phyloP scores from a whole-genome alignment of 2,888 invertebrate genomes.

The Coecobrya sp. region DNA sequence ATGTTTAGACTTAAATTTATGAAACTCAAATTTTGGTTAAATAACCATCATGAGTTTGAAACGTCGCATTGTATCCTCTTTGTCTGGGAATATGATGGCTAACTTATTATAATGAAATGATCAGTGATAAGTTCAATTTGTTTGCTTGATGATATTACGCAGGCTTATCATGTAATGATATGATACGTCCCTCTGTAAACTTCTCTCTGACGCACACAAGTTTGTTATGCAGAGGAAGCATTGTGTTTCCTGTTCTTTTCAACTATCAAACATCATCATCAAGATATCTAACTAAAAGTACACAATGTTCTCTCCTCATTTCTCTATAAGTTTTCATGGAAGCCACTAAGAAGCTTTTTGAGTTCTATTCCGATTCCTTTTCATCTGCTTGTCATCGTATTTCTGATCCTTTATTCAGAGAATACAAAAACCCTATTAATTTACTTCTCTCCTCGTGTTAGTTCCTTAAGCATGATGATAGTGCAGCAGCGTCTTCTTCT shows the following conservation, averaged over 20 bases:
- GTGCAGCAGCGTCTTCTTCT: constrained; percentile 47
- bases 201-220: too few species aligned
- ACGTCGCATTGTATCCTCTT: too few species aligned
- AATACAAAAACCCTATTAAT: constrained; percentile 56
- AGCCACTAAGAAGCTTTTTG: constrained; percentile 18
- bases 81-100: too few species aligned
- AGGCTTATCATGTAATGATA: too few species aligned
- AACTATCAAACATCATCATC: too few species aligned
- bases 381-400: constrained; percentile 10
- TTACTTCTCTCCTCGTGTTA: constrained; percentile 52
- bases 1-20: too few species aligned
- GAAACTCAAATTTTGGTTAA: too few species aligned
- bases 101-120: neutral
- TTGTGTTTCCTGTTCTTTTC: too few species aligned
- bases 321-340: neutral
- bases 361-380: neutral
- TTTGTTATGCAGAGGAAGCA: too few species aligned
- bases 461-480: constrained; percentile 37
- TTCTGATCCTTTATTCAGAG: neutral
- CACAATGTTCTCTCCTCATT: neutral
- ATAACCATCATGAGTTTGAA: too few species aligned
- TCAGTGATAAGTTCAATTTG: constrained; percentile 1
- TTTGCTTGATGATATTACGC: neutral
- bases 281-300: too few species aligned
- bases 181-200: too few species aligned